Base-by-base conservation (phyloP, 2,797 vertebrate species). In the Xyrichtys novacula region DNA sequence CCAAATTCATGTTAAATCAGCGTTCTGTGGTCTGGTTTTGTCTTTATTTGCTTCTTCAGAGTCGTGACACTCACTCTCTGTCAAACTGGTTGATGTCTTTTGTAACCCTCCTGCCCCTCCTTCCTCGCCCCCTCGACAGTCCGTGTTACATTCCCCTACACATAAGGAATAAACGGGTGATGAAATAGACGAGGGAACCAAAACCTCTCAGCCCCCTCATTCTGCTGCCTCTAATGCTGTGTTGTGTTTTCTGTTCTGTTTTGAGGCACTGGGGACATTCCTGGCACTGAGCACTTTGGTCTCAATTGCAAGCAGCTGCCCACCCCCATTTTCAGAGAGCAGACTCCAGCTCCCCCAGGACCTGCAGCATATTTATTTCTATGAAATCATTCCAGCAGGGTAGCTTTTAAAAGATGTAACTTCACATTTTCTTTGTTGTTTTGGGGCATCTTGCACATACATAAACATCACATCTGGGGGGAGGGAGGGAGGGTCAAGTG, bases 241-340 rank as follows among this genome's bases (percentile, higher is more conserved):
- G 47, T 78, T 77, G 71, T 77, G 64, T 78, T 80, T 70, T 81
- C 29, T 79, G 67, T 76, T 75, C 61, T 61, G 58, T 62, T 80
- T 68, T 64, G 55, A 75, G 67, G 71, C 66, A 32, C 73, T 54
- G 65, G 71, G 77, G 83, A 80, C 80, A 83, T 88, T 91, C 78
- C 38, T 69, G 66, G 55, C 56, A 19, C 61, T 65, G 62, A 70
- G 60, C 23, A 76, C 71, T 84, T 81, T 75, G 55, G 78, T 75
- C 79, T 85, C 75, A 86, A 88, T 87, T 88, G 74, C 80, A 85
- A 88, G 77, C 88, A 89, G 88, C 85, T 85, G 86, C 60, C 72
- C 53, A 66, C 85, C 81, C 75, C 65, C 50, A 68, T 68, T 81
- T 66, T 49, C 71, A 80, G 53, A 70, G 72, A 66, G 38, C 76